Evolutionary conservation across 2,888 invertebrate genomes (phyloP), one percentile per base, ranked within the genome.

Genomic region (Hemicrepidius hirtus): DNA sequence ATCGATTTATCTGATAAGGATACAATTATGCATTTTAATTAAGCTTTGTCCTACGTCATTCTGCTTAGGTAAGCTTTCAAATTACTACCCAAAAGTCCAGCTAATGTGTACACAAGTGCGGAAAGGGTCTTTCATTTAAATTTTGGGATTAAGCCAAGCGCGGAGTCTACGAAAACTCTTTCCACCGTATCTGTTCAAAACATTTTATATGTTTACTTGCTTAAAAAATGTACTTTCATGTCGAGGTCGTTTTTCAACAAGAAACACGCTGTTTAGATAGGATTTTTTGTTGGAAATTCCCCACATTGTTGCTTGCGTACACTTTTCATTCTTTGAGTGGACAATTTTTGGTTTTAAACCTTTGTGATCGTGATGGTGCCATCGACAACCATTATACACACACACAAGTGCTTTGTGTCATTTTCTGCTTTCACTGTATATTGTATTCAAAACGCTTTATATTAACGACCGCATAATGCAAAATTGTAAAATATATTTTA

Each of bases 1-100:
- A 57, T 60, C 46, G 53, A 64, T 53, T 44, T 57, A 55, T 64
- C 64, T 37, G 70, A 70, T 70, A 64, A 70, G 70, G 53, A 66
- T 64, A 63, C 68, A 71, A 71, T 71, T 71, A 71, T 71, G 66
- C 59, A 71, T 62, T 71, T 67, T 71, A 71, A 71, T 71, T 62
- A 71, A 71, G 71, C 53, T 71, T 66, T 50, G 46, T 28, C 69
- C 55, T 41, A 46, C 71, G 66, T 62, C 46, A 60, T 71, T 50
- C 55, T 67, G 71, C 71, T 66, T 71, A 71, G 66, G 71, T 67
- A 67, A 71, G 71, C 71, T 71, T 64, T 59, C 32, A 71, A 71
- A 71, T 71, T 71, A 71, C 49, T 37, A 49, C 28, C 71, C 59
- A 60, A 71, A 71, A 71, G 71, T 71, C 63, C 40, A 71, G 59